phyloP scores from a whole-genome alignment of 2,888 invertebrate genomes.

The Aspidapion aeneum region DNA sequence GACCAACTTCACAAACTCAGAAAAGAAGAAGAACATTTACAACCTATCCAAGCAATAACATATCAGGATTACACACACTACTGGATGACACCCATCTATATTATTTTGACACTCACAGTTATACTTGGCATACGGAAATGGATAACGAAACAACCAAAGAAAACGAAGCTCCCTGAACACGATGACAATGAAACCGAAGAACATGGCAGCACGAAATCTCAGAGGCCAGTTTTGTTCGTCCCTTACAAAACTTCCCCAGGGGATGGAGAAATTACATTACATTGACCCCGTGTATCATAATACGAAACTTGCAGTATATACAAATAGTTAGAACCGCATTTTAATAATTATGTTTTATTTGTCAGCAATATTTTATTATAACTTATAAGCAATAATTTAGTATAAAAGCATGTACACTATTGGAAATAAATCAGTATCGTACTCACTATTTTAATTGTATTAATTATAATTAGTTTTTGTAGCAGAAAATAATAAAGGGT shows the following conservation, averaged over 20 bases:
- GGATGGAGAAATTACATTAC: background rate
- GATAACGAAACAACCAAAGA: background rate
- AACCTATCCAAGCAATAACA: background rate
- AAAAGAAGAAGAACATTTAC: background rate
- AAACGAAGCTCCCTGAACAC: background rate
- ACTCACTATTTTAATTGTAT: too few species aligned
- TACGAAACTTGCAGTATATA: background rate
- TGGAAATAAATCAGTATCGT: too few species aligned
- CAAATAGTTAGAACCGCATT: background rate
- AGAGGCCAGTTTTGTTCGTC: background rate
- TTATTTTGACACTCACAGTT: background rate
- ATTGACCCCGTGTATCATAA: background rate
- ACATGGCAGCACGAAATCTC: background rate
- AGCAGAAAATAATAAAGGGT: too few species aligned
- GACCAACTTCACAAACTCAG: constrained; percentile 9
- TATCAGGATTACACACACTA: too few species aligned
- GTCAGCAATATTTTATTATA: too few species aligned
- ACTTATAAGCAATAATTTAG: too few species aligned
- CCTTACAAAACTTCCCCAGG: background rate
- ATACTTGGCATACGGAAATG: background rate
- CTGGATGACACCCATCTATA: background rate
- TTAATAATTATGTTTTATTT: background rate
- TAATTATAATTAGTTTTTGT: too few species aligned
- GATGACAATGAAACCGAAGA: background rate
- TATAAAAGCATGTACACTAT: too few species aligned